Evolutionary conservation across 2,797 vertebrate species (phyloP).

Genomic region (Delichon dasypus): DNA sequence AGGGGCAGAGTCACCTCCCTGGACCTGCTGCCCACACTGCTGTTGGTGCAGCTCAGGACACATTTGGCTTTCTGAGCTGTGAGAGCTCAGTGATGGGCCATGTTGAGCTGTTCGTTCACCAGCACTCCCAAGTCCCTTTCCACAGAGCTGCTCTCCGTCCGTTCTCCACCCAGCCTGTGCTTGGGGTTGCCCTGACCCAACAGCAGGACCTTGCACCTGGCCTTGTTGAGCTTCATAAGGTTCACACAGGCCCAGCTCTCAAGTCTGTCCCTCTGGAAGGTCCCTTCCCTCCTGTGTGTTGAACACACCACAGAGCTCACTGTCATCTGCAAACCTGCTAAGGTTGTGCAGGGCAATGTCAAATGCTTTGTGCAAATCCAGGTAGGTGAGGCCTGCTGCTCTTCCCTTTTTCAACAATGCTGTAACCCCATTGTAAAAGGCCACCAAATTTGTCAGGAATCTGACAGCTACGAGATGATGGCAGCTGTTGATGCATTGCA

Average conservation of each 20-base stretch:
- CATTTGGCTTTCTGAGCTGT: background rate
- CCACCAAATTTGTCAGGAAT: background rate
- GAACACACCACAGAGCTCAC: background rate
- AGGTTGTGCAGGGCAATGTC: background rate
- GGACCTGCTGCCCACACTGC: background rate
- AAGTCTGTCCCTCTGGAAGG: background rate
- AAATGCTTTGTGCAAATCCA: background rate
- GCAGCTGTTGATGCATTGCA: background rate
- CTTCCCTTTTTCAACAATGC: background rate
- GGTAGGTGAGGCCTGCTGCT: background rate
- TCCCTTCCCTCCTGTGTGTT: background rate
- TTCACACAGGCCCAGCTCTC: background rate
- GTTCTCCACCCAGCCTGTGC: background rate
- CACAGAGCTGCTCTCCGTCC: accelerated
- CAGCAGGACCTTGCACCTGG: background rate
- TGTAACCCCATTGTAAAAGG: background rate
- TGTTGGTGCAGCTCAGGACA: background rate
- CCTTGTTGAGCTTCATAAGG: background rate
- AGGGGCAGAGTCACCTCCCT: background rate
- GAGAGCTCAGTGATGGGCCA: background rate
- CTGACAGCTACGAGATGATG: background rate
- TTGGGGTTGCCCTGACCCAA: background rate
- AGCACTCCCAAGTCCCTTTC: background rate
- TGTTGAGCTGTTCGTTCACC: background rate
- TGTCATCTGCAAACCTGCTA: background rate